Conservation (phyloP, 92 coral and sea anemone species). For the Montipora capitata region DNA sequence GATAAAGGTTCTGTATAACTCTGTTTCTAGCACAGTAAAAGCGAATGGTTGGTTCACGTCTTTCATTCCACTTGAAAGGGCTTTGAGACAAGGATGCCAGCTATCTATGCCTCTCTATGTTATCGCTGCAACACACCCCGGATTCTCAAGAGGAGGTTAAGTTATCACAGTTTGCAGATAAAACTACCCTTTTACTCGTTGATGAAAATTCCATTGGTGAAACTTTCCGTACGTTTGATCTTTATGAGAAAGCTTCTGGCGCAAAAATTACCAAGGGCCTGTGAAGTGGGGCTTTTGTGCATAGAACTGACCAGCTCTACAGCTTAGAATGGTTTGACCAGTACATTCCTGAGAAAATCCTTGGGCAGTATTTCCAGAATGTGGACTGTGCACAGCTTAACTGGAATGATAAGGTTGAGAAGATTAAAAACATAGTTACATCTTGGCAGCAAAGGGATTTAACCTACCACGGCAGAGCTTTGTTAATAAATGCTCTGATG, state of each 20-base stretch:
- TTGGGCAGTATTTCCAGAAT: not conserved
- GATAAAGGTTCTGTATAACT: slow-evolving; percentile 5
- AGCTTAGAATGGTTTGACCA: not conserved
- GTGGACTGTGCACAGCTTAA: not conserved
- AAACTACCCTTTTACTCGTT: not conserved
- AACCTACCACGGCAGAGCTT: not conserved
- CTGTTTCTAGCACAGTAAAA: not conserved
- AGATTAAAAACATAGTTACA: not conserved
- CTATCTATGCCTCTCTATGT: slow-evolving; percentile 17
- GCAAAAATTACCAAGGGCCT: not conserved
- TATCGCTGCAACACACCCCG: not conserved
- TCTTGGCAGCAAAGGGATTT: not conserved
- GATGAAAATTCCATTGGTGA: slow-evolving; percentile 10
- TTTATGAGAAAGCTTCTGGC: not conserved
- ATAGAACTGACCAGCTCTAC: not conserved
- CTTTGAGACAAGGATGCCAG: not conserved
- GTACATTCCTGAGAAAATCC: not conserved
- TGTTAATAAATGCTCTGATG: not conserved
- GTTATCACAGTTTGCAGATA: slow-evolving; percentile 11
- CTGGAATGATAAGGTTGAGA: not conserved
- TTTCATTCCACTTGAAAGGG: not conserved
- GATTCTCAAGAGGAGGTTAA: not conserved
- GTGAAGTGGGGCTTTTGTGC: not conserved
- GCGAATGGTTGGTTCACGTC: slow-evolving; percentile 30
- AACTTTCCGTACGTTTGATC: not conserved